Evolutionary conservation across 2,113 vertebrate genomes (phyloP), one percentile per base, ranked within the genome.

Genomic region (Datnioides undecimradiatus): DNA sequence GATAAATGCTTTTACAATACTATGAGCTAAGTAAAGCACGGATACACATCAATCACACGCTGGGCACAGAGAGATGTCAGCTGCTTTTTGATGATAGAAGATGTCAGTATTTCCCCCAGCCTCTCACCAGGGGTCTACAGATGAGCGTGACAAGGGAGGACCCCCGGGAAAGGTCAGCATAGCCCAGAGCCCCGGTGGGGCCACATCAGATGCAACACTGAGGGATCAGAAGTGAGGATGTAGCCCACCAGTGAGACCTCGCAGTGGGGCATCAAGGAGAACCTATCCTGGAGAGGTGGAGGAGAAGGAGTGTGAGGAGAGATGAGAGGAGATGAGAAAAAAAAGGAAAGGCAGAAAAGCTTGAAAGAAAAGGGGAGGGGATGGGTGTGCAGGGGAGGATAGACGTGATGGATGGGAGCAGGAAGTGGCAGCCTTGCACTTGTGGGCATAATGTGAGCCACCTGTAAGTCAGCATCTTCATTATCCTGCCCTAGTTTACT

Each of bases 161-260:
- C 43, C 76, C 38, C 11, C 29, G 66, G 68, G 66, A 87, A 84
- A 86, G 76, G 85, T 80, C 77, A 87, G 65, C 25, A 3, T 14
- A 45, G 86, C 67, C 72, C 72, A 55, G 57, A 57, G 31, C 23
- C 29, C n/a, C 45, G 1, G 16, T 19, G 64, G 19, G 79, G n/a
- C 29, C 52, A 33, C 41, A 63, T 86, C 72, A 81, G 31, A 79
- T 43, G n/a, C 55, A 68, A 79, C 66, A 83, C 31, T 7, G 51
- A 59, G 14, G 65, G 67, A 83, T 85, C 81, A 79, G 66, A 79
- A 59, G 57, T 25, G 14, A n/a, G 27, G 45, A 78, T 63, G 71
- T 59, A 23, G 33, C 12, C 49, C 57, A 72, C 25, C 59, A 48
- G 55, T 40, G 59, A 40, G 68, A 79, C 48, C 43, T 69, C 25